phyloP scores from a whole-genome alignment of 2,888 invertebrate genomes.

The Stictocephala bisonia region DNA sequence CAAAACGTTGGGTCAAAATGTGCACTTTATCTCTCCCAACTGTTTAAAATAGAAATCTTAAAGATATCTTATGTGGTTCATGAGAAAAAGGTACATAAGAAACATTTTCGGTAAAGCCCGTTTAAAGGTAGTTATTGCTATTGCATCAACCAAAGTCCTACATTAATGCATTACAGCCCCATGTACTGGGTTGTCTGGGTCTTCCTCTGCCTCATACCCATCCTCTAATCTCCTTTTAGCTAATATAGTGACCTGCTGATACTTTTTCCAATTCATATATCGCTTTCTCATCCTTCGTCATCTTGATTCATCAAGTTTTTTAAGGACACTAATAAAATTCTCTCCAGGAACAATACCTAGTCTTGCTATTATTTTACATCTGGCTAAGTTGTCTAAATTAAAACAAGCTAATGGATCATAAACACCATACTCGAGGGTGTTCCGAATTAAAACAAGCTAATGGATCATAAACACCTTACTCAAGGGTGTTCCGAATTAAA shows the following conservation, averaged over 20 bases:
- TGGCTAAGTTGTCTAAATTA: background rate
- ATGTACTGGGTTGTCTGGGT: too few relatives aligned
- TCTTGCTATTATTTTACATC: background rate
- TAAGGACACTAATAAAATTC: conserved; percentile 10
- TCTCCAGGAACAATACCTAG: conserved; percentile 18
- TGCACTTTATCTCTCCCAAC: background rate
- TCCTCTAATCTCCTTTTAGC: conserved; percentile 2
- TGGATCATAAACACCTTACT: too few relatives aligned
- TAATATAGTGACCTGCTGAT: background rate
- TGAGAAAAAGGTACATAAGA: conserved; percentile 6
- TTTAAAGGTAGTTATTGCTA: background rate
- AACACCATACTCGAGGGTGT: background rate
- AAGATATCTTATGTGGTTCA: conserved; percentile 1
- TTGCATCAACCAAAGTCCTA: background rate
- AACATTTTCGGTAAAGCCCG: background rate
- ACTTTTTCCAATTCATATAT: conserved; percentile 1
- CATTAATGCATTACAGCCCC: conserved; percentile 10
- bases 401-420: conserved; percentile 20
- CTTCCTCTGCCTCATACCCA: too few relatives aligned
- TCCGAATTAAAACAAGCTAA: background rate
- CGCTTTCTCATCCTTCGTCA: conserved; percentile 22
- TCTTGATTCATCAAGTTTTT: background rate
- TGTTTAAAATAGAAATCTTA: conserved; percentile 1
- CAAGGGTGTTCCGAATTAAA: too few relatives aligned
- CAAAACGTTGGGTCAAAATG: background rate